Evolutionary conservation across 2,797 vertebrate genomes (phyloP), one percentile per base, ranked within the genome.

Genomic region (Molossus molossus): DNA sequence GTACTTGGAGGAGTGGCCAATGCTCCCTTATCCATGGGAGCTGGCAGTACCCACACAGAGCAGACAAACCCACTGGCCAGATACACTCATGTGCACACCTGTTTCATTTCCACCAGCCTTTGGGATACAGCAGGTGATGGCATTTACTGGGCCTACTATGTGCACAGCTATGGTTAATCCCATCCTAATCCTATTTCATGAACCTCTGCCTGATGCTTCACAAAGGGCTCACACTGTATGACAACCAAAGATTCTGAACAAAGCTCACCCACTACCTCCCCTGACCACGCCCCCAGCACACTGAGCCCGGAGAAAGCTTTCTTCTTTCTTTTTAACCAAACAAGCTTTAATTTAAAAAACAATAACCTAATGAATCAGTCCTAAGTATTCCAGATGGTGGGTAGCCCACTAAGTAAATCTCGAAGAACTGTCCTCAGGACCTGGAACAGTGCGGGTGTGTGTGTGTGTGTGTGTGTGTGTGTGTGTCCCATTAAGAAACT

Each of bases 271-370:
- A 62, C 67, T 48, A 0, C 53, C 90, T 89, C 81, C 86, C 86
- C 89, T 69, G 48, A 53, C 23, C 55, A 87, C 67, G 55, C 18
- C 64, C 70, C 58, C 62, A 95, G 80, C 83, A 97, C 95, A 80
- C 75, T 25, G 82, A 94, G 37, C 88, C 88, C 93, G 92, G 58
- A 90, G 25, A 69, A 85, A 69, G 37, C 17, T 55, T 92, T 92
- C 33, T 82, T 76, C 58, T 67, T 85, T 76, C 25, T 94, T 95
- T 97, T 94, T 96, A 89, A 96, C 96, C 87, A 94, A 94, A 89
- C 40, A 76, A 87, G 25, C 27, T 96, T 95, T 96, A 77, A 95
- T 95, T 95, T 86, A n/a, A 93, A 91, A 97, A 89, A 70, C 58
- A 90, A 91, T 60, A 96, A 95, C 58, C 73, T 21, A 62, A 0